Percentiles rank a stretch among this genome's conserved stretches.
phyloP scores from a whole-genome alignment of 2,113 vertebrate species.

The Leucoraja erinaceus region DNA sequence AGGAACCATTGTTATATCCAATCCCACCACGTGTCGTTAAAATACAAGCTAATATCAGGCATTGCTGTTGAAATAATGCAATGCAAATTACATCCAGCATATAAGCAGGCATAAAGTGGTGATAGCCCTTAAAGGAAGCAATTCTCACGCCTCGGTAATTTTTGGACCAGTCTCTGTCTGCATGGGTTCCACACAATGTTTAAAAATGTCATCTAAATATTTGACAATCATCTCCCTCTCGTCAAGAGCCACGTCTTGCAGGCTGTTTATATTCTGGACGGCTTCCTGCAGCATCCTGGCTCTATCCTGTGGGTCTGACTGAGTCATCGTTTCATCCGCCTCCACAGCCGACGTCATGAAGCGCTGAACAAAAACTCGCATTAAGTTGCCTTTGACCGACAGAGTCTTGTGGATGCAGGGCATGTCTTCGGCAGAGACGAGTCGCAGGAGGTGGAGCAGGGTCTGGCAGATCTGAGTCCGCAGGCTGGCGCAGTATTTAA shows the following conservation, averaged over 20 bases:
- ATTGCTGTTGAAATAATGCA: neutral
- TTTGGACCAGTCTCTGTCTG: neutral
- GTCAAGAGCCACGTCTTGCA: slow-evolving; percentile 47
- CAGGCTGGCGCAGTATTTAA: slow-evolving; percentile 85
- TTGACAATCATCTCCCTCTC: slow-evolving; percentile 45
- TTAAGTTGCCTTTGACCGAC: slow-evolving; percentile 46
- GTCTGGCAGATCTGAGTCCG: slow-evolving; percentile 75
- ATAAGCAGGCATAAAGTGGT: neutral
- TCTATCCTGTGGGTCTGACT: slow-evolving; percentile 51
- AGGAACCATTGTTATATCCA: too few species aligned
- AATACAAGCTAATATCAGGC: neutral
- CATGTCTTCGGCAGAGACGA: slow-evolving; percentile 67
- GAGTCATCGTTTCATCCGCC: slow-evolving; percentile 38
- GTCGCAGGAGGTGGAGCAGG: slow-evolving; percentile 70
- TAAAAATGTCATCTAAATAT: slow-evolving; percentile 65
- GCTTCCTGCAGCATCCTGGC: slow-evolving; percentile 52
- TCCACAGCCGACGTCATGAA: slow-evolving; percentile 61
- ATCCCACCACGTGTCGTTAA: neutral
- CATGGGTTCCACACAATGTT: slow-evolving; percentile 45
- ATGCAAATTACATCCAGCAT: neutral
- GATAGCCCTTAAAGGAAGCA: too few species aligned
- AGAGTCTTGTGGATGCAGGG: slow-evolving; percentile 53
- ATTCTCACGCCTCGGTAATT: neutral
- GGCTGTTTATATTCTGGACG: slow-evolving; percentile 54
- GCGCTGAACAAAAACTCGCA: slow-evolving; percentile 63